Conservation (phyloP, 1,140 invertebrate species). For the Triops cancriformis region DNA sequence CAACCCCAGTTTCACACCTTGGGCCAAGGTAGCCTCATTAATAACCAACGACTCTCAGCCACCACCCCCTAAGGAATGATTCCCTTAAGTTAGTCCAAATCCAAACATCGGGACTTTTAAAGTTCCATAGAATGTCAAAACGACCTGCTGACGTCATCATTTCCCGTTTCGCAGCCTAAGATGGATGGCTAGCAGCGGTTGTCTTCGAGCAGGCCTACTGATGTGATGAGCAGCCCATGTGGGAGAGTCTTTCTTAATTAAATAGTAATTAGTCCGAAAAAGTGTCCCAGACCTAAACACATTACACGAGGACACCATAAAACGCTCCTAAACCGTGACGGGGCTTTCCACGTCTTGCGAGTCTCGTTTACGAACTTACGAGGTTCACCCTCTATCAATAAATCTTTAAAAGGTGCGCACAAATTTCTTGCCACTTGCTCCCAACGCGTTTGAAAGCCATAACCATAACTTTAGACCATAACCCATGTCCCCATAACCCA, state of each 20-base stretch:
- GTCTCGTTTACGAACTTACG: neutral
- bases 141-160: neutral
- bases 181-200: neutral
- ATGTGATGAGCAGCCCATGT: slow-evolving; percentile 3
- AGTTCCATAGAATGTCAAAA: neutral
- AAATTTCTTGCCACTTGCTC: slow-evolving; percentile 10
- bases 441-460: slow-evolving; percentile 1
- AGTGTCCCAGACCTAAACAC: neutral
- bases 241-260: neutral
- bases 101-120: neutral
- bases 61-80: neutral
- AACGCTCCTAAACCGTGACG: neutral
- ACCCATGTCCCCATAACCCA: neutral
- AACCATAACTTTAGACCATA: slow-evolving; percentile 6
- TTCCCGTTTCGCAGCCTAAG: neutral
- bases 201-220: neutral
- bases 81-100: neutral
- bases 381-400: slow-evolving; percentile 7
- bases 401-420: slow-evolving; percentile 13
- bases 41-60: neutral
- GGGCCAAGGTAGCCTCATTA: neutral
- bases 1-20: neutral
- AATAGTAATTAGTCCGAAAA: neutral
- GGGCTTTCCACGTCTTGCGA: neutral
- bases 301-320: neutral